Evolutionary conservation across 1,140 invertebrate species (phyloP), one percentile per base, ranked within the genome.

Genomic region (Triops cancriformis): DNA sequence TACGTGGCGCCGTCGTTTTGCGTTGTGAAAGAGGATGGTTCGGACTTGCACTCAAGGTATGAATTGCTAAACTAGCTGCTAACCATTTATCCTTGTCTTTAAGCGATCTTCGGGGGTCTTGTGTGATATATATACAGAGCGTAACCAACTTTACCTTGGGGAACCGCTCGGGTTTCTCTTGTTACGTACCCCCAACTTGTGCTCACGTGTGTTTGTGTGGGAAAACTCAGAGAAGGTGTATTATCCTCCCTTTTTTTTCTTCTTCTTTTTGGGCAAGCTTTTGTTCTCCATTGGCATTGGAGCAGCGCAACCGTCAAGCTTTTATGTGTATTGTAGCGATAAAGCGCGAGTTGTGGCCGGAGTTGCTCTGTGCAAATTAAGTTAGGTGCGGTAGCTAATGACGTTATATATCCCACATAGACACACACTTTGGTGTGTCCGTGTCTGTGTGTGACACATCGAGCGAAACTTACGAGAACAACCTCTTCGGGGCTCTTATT

Each of bases 61-160:
- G 51, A 64, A 64, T 64, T 64, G 51, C 18, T 23, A 37, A 37
- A 18, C 51, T 23, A 23, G 51, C 51, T 64, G 51, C n/a, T 64
- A 64, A 64, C 51, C 51, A 64, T 64, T 64, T 64, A 64, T 64
- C n/a, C 51, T 64, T 64, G 51, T 64, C 51, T 64, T n/a, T 64
- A 23, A 64, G 23, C 14, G n/a, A 64, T 64, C 51, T 64, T 64
- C 7, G 51, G 18, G 18, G 0, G 51, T 18, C 14, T 64, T 23
- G 51, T 64, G 51, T 64, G 31, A 37, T 37, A 37, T 37, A 37
- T 37, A 37, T 64, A 64, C 51, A 64, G 0, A 64, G 51, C 51
- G 51, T 64, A 18, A 64, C 51, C 14, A 64, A 37, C 31, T 37
- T 37, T 37, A 37, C 2, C 31, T 37, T 37, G 31, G 31, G 31